These are phyloP conservation scores for Botia kubotai DNA, from an alignment of 2,797 vertebrate species.

Conservation along the genomic window DNA sequence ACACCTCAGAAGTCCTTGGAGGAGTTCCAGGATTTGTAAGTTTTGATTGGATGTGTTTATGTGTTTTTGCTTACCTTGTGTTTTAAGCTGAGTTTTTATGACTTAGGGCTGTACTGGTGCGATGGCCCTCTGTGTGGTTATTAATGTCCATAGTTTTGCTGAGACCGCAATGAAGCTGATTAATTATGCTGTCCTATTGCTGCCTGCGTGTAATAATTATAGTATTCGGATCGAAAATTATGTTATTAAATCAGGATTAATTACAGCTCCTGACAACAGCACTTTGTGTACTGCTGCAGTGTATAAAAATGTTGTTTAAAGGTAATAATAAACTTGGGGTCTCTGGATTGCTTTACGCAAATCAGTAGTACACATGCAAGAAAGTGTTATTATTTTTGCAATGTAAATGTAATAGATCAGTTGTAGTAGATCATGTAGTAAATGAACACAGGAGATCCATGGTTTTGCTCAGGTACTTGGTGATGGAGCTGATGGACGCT, in stretches of 20 bases:
- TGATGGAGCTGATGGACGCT: conserved; percentile 98
- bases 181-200: conserved; percentile 16
- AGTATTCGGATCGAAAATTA: conserved; percentile 12
- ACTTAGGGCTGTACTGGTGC: neutral
- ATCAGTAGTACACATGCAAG: neutral
- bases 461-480: conserved; percentile 84
- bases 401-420: neutral
- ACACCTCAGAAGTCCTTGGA: conserved; percentile 97
- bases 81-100: conserved; percentile 7
- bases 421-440: neutral
- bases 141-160: conserved; percentile 37
- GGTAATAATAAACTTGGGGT: neutral
- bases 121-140: neutral
- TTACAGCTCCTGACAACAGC: conserved; percentile 25
- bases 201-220: conserved; percentile 22
- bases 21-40: conserved; percentile 99
- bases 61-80: conserved; percentile 25
- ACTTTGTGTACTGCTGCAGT: neutral
- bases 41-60: conserved; percentile 58
- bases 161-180: conserved; percentile 25
- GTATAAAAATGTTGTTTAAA: neutral
- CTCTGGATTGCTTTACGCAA: neutral
- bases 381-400: neutral
- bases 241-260: conserved; percentile 39
- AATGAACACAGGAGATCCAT: neutral